Base-by-base conservation (phyloP, 1,140 invertebrate genomes). In the Ylistrum balloti region DNA sequence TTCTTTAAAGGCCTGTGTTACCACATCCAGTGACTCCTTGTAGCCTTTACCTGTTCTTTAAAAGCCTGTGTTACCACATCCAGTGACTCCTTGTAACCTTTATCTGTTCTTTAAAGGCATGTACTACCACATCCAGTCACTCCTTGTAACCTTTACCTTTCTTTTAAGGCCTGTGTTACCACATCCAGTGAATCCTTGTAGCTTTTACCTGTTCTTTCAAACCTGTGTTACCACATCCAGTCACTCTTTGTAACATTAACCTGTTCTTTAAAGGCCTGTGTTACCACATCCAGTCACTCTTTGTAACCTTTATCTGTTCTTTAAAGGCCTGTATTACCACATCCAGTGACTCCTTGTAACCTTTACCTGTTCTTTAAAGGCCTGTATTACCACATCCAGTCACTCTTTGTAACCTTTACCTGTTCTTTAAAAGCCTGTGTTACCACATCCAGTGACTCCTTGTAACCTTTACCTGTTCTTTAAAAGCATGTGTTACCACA, bases 381-480 rank as follows among this genome's bases (percentile, higher is more conserved):
- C n/a, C n/a, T n/a, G n/a, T n/a, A n/a, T n/a, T n/a, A n/a, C n/a
- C n/a, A n/a, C n/a, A n/a, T n/a, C n/a, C n/a, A n/a, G n/a, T n/a
- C n/a, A n/a, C n/a, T n/a, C n/a, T n/a, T n/a, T n/a, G n/a, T n/a
- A n/a, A n/a, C n/a, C n/a, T n/a, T n/a, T n/a, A n/a, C n/a, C n/a
- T n/a, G n/a, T n/a, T n/a, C 35, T 34, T 48, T 48, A 48, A 48
- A 17, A 20, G 20, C 45, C 45, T 20, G 45, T 5, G 13, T 13
- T 38, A 38, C 35, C 35, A 17, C 11, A 48, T 22, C 45, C 3
- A 48, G 45, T 22, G 45, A 48, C 15, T 20, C n/a, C 7, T 17
- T 85, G 32, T 88, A n/a, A 88, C 20, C 35, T 34, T 32, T 91
- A 96, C 95, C 93, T 97, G 96, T 48, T 22, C 20, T 48, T 48